phyloP scores from a whole-genome alignment of 2,888 invertebrate genomes.

The Brenthis daphne region DNA sequence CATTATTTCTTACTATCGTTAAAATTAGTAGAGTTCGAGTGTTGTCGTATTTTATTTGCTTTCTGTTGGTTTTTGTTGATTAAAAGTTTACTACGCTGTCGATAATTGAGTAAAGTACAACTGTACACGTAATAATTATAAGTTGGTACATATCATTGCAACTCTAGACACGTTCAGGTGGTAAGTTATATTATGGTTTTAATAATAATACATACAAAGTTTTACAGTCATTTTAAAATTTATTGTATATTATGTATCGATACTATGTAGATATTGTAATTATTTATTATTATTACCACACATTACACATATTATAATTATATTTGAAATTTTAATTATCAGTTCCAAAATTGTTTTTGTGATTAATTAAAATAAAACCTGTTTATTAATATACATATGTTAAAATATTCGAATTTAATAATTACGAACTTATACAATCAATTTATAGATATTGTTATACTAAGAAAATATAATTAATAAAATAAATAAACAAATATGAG shows the following conservation, averaged over 20 bases:
- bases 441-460: constrained; percentile 83
- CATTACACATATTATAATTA: constrained; percentile 50
- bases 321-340: constrained; percentile 65
- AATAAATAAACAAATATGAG: constrained; percentile 81
- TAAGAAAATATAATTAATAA: constrained; percentile 82
- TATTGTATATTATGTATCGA: constrained; percentile 53
- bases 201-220: constrained; percentile 40
- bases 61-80: neutral
- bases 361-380: constrained; percentile 79
- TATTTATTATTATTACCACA: constrained; percentile 67
- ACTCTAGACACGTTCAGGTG: constrained; percentile 45
- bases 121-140: constrained; percentile 26
- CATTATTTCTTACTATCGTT: no score
- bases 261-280: constrained; percentile 62
- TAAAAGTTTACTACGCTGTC: neutral
- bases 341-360: constrained; percentile 66
- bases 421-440: constrained; percentile 83
- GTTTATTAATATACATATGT: constrained; percentile 83
- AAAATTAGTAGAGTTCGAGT: neutral
- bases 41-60: neutral
- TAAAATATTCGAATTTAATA: constrained; percentile 83
- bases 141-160: constrained; percentile 51
- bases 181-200: constrained; percentile 47
- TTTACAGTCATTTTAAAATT: constrained; percentile 49
- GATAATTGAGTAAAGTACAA: neutral